Conservation (phyloP, 2,113 vertebrate species). For the Uropsilus gracilis region DNA sequence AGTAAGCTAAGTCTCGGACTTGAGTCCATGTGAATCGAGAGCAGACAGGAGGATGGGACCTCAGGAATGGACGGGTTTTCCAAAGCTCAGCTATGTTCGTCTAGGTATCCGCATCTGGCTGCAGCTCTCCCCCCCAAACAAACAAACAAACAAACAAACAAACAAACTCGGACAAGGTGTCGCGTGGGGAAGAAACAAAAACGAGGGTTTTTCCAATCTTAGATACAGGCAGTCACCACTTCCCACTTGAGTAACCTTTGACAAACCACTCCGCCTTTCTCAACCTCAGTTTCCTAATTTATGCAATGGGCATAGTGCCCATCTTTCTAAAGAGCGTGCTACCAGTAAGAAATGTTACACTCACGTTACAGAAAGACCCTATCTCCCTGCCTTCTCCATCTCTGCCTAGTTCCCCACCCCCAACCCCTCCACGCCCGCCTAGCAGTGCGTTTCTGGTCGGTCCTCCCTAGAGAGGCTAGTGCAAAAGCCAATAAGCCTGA, state of each 20-base stretch:
- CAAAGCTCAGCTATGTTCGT: background rate
- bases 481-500: conserved; percentile 85
- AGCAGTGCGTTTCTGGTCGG: conserved; percentile 36
- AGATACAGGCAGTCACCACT: background rate
- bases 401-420: background rate
- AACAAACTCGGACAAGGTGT: background rate
- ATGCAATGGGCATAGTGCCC: conserved; percentile 44
- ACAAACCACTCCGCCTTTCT: background rate
- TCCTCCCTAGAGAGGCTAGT: conserved; percentile 84
- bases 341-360: background rate
- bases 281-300: conserved; percentile 41
- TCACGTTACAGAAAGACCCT: background rate
- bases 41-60: background rate
- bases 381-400: background rate
- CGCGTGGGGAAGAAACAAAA: rapidly evolving
- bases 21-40: background rate
- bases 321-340: background rate
- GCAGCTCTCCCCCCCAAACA: too few species aligned
- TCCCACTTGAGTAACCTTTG: background rate
- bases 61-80: background rate
- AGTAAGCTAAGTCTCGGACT: background rate
- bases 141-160: too few species aligned
- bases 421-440: background rate
- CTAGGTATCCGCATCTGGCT: background rate
- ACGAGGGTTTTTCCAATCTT: background rate